Evolutionary conservation across 2,797 vertebrate species (phyloP).

Genomic region (Ctenopoma multispine): DNA sequence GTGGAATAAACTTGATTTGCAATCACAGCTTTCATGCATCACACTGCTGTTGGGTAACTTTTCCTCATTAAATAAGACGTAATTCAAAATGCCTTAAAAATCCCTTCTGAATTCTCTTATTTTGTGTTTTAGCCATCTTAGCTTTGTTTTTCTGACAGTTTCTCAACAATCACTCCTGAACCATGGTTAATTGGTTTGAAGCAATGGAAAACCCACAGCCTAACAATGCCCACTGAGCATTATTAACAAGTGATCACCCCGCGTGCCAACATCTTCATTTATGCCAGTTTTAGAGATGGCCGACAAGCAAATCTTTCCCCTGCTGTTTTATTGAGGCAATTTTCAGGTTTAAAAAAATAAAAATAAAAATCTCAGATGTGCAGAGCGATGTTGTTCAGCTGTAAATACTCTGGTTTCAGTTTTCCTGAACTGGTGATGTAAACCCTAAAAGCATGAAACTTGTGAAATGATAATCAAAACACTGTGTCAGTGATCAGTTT

Average conservation of each 20-base stretch:
- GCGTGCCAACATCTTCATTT: slow-evolving; percentile 30
- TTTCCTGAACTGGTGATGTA: slow-evolving; percentile 11
- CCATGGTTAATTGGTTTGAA: slow-evolving; percentile 43
- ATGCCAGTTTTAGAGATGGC: slow-evolving; percentile 37
- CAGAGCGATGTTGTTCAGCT: not conserved
- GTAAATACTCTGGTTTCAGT: slow-evolving; percentile 4
- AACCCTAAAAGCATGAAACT: not conserved
- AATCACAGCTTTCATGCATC: too few species aligned
- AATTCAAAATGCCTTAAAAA: not conserved
- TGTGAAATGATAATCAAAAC: slow-evolving; percentile 39
- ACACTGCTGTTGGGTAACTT: too few species aligned
- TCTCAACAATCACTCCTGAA: slow-evolving; percentile 15
- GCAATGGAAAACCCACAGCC: slow-evolving; percentile 8
- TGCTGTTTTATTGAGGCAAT: slow-evolving; percentile 35
- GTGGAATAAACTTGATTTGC: too few species aligned
- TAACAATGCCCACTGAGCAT: slow-evolving; percentile 60
- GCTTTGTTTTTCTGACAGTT: not conserved
- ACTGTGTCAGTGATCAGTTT: slow-evolving; percentile 11
- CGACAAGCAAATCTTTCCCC: slow-evolving; percentile 23
- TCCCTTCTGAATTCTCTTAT: not conserved
- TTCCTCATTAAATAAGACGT: too few species aligned
- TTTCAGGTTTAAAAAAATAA: slow-evolving; percentile 38
- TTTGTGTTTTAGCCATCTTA: not conserved
- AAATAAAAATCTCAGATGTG: slow-evolving; percentile 8
- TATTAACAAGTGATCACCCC: slow-evolving; percentile 58